Evolutionary conservation across 2,113 vertebrate genomes (phyloP), one percentile per base, ranked within the genome.

Genomic region (Sorex araneus): DNA sequence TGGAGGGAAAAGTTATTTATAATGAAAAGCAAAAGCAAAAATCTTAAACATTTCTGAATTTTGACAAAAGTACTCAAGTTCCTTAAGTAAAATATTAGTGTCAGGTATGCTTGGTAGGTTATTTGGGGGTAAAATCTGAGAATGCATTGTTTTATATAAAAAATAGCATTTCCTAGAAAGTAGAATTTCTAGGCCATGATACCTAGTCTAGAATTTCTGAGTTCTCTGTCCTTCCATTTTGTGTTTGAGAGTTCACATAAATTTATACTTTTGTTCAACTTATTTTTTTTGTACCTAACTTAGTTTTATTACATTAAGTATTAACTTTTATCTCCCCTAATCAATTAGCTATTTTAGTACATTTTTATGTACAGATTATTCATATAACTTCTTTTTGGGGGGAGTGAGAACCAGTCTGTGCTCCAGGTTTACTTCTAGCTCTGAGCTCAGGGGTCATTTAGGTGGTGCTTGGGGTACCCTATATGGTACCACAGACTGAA

Each of bases 311-410:
- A 81, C 64, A 45, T 5, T 71, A 74, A 70, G 13, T 25, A 92
- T 95, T 86, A 77, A 69, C 66, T 89, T 94, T 43, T 30, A 71
- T 90, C 92, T 87, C 21, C 12, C 40, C 28, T 11, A 70, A 60
- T 60, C 64, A 1, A 75, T 54, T 84, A 81, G 69, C 16, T n/a
- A 21, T 16, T 21, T 27, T 66, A 40, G 19, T 40, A 74, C 75
- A 70, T 71, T 71, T 81, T 85, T 16, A 47, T 66, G 28, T 15
- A 70, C 34, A 83, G 70, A 34, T 34, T 69, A 64, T 74, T 73
- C 47, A 10, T 30, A 5, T 45, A 23, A 13, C 9, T 13, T 50
- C 10, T 80, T 92, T 63, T 18, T 60, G 4, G 57, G 21, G 19
- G 21, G 19, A 60, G 21, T 19, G 57, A 16, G 57, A 19, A 60